phyloP scores from a whole-genome alignment of 2,888 invertebrate species.

The Spialia ferax region DNA sequence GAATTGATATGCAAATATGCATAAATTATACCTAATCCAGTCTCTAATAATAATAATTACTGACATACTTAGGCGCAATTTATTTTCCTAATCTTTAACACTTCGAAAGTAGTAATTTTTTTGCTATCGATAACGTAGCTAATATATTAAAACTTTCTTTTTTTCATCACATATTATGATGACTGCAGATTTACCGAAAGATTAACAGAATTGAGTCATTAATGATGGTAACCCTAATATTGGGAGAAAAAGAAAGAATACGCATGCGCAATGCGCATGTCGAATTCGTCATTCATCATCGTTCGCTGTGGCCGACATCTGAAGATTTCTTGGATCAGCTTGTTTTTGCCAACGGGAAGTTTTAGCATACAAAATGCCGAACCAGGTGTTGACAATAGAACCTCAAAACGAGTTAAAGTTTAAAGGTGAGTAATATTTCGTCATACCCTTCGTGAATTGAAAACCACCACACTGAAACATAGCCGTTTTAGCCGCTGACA shows the following conservation, averaged over 20 bases:
- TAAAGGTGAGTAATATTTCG: conserved; percentile 90
- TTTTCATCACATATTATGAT: no score
- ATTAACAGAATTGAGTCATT: no score
- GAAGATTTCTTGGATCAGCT: conserved; percentile 67
- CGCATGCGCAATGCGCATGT: conserved; percentile 65
- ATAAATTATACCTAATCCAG: no score
- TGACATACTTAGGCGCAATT: no score
- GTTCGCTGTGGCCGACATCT: conserved; percentile 76
- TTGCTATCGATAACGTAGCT: no score
- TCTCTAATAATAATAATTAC: no score
- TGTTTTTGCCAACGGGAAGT: conserved; percentile 76
- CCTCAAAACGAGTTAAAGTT: conserved; percentile 96
- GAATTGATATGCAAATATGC: no score
- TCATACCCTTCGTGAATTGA: conserved; percentile 53
- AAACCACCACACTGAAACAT: conserved; percentile 69
- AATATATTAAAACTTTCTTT: no score
- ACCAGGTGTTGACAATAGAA: conserved; percentile 94
- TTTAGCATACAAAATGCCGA: conserved; percentile 88
- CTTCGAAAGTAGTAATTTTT: no score
- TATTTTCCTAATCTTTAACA: no score
- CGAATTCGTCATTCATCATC: conserved; percentile 62
- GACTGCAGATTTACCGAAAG: no score
- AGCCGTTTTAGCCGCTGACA: conserved; percentile 81
- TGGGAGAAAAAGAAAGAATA: conserved; percentile 39
- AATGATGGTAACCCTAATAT: conserved; percentile 1